Base-by-base conservation (phyloP, 2,113 vertebrate genomes). In the Tonatia bakeri region DNA sequence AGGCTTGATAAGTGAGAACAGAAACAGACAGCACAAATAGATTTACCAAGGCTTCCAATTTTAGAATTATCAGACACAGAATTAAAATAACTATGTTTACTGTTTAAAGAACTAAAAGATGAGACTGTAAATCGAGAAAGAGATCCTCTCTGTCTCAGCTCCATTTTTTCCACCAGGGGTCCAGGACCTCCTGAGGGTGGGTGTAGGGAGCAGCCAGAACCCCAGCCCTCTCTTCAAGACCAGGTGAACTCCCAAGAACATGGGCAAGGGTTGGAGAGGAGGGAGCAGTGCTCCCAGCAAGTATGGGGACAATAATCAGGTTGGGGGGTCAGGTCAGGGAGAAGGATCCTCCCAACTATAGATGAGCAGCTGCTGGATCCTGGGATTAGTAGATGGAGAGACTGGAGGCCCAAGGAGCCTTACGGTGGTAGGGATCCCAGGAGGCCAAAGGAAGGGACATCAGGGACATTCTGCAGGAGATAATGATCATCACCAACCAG, bases 381-480 rank as follows among this genome's bases (percentile, higher is more conserved):
- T 93, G 97, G 92, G 84, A 92, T 94, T 96, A 93, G 97, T 83
- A 97, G 97, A 80, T 96, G 95, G 97, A 82, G 80, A 83, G 80
- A 81, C 80, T 92, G 81, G 96, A 76, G 95, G 97, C 61, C 28
- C 94, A 97, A 97, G 76, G 97, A 97, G 50, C 95, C 96, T 67
- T 31, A 64, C 14, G 28, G 28, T 31, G 61, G 97, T 79, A 97
- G 94, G 96, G 95, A 94, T 97, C 96, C 97, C 96, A 95, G 98
- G 97, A 87, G 98, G 98, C 96, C 97, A 97, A 89, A 96, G 98
- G 96, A 99, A 99, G 94, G 98, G 99, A 99, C 98, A 99, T 99
- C 93, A 99, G 99, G 97, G 99, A 99, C 98, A 99, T 99, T 98
- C 98, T 99, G 98, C 99, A 99, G 98, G 99, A 99, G 98, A 99